Conservation (phyloP, 1,140 invertebrate genomes). For the Achatina immaculata region DNA sequence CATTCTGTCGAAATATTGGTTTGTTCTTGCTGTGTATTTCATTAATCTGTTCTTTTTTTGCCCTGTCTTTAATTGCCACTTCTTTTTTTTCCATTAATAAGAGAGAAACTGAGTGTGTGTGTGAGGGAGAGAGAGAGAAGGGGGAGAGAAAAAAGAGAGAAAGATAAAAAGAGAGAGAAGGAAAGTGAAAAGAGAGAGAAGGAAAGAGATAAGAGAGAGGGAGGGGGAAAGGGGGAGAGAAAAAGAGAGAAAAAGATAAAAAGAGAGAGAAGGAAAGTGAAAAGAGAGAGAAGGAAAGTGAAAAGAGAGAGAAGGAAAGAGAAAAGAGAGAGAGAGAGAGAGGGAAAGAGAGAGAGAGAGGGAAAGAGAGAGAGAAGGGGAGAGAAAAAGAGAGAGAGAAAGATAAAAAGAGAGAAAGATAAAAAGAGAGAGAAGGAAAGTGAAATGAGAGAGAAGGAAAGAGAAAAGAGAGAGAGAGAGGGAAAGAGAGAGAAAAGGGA, state of each 20-base stretch:
- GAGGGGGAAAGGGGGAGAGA: no score
- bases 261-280: no score
- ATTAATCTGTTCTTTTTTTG: no score
- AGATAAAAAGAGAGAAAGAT: no score
- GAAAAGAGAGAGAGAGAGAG: background rate
- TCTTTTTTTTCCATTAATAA: no score
- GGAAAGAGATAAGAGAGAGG: background rate
- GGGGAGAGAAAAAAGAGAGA: background rate
- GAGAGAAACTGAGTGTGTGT: background rate
- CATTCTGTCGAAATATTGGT: no score
- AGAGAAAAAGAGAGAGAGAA: background rate
- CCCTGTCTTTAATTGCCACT: no score
- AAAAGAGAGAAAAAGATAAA: background rate
- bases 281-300: no score
- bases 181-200: conserved; percentile 7
- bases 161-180: background rate
- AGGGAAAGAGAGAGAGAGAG: background rate
- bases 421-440: no score
- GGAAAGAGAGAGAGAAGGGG: background rate
- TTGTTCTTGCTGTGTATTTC: no score
- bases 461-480: background rate
- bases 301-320: no score
- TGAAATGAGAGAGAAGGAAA: no score
- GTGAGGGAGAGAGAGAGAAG: background rate
- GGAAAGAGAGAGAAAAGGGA: background rate